These are phyloP conservation scores for Oligia fasciuncula DNA, from an alignment of 2,888 invertebrate genomes.

Conservation along the genomic window DNA sequence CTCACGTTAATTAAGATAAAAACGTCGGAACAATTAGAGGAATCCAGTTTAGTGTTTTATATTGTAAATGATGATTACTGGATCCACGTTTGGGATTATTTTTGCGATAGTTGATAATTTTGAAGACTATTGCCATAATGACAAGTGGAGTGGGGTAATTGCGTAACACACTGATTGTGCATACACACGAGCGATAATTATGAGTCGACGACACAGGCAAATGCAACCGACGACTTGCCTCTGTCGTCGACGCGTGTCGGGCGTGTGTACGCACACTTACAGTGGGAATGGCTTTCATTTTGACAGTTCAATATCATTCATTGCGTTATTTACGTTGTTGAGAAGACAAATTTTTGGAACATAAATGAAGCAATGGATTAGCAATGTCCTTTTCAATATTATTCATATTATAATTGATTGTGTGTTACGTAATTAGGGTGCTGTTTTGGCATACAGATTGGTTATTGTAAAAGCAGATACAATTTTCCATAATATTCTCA, in stretches of 20 bases:
- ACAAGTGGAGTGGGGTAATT: not conserved
- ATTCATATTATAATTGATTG: not conserved
- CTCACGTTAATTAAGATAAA: constrained; percentile 44
- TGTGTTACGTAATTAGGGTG: not conserved
- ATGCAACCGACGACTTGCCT: too few species aligned
- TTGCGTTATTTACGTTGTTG: not conserved
- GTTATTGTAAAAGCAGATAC: not conserved
- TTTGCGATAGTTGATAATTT: not conserved
- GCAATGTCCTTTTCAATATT: not conserved
- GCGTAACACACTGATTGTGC: not conserved
- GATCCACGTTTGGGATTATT: not conserved
- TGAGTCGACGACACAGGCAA: too few species aligned
- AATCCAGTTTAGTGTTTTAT: constrained; percentile 4
- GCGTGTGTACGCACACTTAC: too few species aligned
- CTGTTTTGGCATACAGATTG: too few species aligned
- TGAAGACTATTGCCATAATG: not conserved
- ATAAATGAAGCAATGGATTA: not conserved
- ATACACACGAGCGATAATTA: too few species aligned
- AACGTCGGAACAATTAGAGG: constrained; percentile 25
- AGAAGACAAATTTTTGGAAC: not conserved
- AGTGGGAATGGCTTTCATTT: not conserved
- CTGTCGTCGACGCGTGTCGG: too few species aligned
- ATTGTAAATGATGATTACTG: not conserved
- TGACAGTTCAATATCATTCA: not conserved
- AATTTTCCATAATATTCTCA: not conserved